phyloP scores from a whole-genome alignment of 2,113 vertebrate species.

The Syngnathus floridae region DNA sequence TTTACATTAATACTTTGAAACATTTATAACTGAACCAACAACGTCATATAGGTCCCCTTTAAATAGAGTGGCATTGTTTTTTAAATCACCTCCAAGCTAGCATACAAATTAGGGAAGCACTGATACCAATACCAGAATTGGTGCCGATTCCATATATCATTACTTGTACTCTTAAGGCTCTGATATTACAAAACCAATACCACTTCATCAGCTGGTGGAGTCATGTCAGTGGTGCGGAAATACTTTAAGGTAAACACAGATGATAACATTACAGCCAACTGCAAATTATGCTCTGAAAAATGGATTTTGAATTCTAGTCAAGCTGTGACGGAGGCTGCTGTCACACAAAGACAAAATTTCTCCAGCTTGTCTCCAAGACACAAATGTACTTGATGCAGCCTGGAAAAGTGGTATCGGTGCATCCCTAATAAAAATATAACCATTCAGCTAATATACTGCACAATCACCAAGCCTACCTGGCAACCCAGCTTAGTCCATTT shows the following conservation, averaged over 20 bases:
- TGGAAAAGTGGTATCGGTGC: background rate
- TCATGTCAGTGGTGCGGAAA: background rate
- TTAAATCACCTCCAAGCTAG: slow-evolving; percentile 43
- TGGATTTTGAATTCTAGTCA: background rate
- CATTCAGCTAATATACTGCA: slow-evolving; percentile 28
- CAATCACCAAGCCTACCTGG: slow-evolving; percentile 30
- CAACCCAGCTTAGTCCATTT: slow-evolving; percentile 29
- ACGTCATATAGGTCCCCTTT: slow-evolving; percentile 14
- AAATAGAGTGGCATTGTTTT: slow-evolving; percentile 52
- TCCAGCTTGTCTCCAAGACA: background rate
- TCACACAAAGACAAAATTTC: background rate
- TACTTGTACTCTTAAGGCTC: background rate
- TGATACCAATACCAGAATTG: background rate
- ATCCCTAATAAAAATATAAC: slow-evolving; percentile 18
- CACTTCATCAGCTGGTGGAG: background rate
- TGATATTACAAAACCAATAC: background rate
- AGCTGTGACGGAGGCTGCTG: no score
- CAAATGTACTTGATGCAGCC: no score
- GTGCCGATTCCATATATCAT: no score
- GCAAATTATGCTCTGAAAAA: background rate
- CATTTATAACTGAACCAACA: slow-evolving; percentile 5
- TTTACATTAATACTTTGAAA: slow-evolving; percentile 1
- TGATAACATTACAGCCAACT: background rate
- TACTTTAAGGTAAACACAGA: background rate
- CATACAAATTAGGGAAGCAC: slow-evolving; percentile 14